Conservation (phyloP, 1,140 invertebrate genomes). For the Zaprionus inermis region DNA sequence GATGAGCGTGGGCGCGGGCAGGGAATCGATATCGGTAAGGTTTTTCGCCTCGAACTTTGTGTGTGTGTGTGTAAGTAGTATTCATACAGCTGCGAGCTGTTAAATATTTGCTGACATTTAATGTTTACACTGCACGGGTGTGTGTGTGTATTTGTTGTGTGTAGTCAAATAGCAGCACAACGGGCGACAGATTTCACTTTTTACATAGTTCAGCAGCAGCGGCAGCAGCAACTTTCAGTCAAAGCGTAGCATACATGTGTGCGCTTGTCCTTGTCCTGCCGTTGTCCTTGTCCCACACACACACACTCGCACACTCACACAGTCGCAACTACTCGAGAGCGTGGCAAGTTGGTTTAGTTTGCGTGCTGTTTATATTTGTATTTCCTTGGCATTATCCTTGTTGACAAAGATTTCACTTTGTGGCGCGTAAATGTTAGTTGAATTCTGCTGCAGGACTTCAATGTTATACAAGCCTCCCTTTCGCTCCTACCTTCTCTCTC, state of each 20-base stretch:
- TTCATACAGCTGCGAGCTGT: constrained; percentile 28
- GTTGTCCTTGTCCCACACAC: constrained; percentile 11
- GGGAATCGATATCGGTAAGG: constrained; percentile 93
- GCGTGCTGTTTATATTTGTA: constrained; percentile 82
- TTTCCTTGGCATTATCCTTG: constrained; percentile 82
- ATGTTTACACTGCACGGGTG: constrained; percentile 53
- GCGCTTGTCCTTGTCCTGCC: constrained; percentile 75
- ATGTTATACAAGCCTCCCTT: constrained; percentile 29
- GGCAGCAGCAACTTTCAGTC: constrained; percentile 64
- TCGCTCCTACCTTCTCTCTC: constrained; percentile 1
- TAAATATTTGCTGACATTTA: constrained; percentile 77
- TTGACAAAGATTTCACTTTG: constrained; percentile 83
- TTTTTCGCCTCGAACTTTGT: no score
- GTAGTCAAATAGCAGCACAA: constrained; percentile 65
- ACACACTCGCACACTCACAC: constrained; percentile 24
- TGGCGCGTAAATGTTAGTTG: constrained; percentile 81
- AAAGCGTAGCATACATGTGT: constrained; percentile 58
- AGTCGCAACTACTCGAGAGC: constrained; percentile 48
- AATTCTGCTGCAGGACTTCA: constrained; percentile 69
- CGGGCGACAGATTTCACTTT: constrained; percentile 78
- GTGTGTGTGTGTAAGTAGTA: no score
- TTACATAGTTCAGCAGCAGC: constrained; percentile 52
- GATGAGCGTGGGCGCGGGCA: constrained; percentile 87
- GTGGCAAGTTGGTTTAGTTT: constrained; percentile 75
- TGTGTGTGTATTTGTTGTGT: constrained; percentile 32